Conservation (phyloP, 2,797 vertebrate species). For the Tapera naevia region DNA sequence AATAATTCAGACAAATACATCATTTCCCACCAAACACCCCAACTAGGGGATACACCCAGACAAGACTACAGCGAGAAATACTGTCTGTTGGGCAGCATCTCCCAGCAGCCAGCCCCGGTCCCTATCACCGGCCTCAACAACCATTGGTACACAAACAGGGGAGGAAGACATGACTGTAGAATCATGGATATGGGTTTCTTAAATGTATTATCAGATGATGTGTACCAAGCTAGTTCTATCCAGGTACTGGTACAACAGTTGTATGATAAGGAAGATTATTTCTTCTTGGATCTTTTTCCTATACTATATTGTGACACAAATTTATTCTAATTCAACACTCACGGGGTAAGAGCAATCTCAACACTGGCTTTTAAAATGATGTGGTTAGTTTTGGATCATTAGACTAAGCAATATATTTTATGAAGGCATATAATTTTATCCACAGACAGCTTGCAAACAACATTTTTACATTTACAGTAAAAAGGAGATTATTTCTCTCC, state of each 20-base stretch:
- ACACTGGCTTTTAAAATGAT: background rate
- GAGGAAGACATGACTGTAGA: rapidly evolving
- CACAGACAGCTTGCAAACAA: background rate
- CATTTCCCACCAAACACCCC: background rate
- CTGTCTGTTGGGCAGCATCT: rapidly evolving
- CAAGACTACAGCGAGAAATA: background rate
- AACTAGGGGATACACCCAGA: rapidly evolving
- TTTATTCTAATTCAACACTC: background rate
- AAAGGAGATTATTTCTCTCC: background rate
- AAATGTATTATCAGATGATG: rapidly evolving
- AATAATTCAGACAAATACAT: background rate
- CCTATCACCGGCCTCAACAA: too few relatives aligned
- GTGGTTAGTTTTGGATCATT: background rate
- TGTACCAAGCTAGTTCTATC: background rate
- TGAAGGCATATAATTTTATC: background rate
- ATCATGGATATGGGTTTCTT: rapidly evolving
- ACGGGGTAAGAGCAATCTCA: background rate
- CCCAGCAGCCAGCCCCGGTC: background rate
- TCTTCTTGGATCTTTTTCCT: background rate
- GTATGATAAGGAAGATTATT: background rate
- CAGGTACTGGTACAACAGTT: background rate
- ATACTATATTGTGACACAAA: background rate
- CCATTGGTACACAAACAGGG: rapidly evolving
- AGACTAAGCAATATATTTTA: background rate
- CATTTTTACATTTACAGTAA: background rate